Conservation (phyloP, 2,888 invertebrate species). For the Zelleria hepariella region DNA sequence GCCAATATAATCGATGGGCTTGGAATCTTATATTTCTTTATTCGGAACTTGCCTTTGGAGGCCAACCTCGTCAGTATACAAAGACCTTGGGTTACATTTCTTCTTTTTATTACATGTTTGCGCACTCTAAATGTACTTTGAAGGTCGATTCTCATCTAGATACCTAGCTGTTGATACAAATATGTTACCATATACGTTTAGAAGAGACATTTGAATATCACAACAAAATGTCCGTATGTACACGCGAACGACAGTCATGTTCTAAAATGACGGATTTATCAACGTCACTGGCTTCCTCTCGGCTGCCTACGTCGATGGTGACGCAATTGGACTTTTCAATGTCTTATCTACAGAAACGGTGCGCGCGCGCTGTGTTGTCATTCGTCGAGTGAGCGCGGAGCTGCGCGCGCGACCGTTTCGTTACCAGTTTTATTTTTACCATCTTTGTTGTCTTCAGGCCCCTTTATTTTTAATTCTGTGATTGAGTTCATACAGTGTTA, state of each 20-base stretch:
- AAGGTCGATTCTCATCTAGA: not conserved
- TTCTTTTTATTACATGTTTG: not conserved
- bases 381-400: conserved; percentile 58
- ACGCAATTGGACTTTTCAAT: conserved; percentile 71
- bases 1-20: too few species aligned
- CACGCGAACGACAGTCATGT: conserved; percentile 44
- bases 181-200: not conserved
- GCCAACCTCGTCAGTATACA: not conserved
- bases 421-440: not conserved
- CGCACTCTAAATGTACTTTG: not conserved
- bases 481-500: conserved; percentile 48
- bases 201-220: not conserved
- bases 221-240: conserved; percentile 40
- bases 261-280: conserved; percentile 55
- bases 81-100: not conserved
- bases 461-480: not conserved
- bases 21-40: too few species aligned
- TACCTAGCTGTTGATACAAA: too few species aligned
- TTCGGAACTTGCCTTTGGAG: too few species aligned
- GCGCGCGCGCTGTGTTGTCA: conserved; percentile 47
- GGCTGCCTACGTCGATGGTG: conserved; percentile 62
- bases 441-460: not conserved
- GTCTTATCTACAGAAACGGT: conserved; percentile 68
- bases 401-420: conserved; percentile 44
- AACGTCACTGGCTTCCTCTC: conserved; percentile 66